Percentiles rank a stretch among this genome's conserved stretches.
These are phyloP conservation scores for Drosophila aldrichi DNA, from an alignment of 2,888 invertebrate species.

Conservation along the genomic window DNA sequence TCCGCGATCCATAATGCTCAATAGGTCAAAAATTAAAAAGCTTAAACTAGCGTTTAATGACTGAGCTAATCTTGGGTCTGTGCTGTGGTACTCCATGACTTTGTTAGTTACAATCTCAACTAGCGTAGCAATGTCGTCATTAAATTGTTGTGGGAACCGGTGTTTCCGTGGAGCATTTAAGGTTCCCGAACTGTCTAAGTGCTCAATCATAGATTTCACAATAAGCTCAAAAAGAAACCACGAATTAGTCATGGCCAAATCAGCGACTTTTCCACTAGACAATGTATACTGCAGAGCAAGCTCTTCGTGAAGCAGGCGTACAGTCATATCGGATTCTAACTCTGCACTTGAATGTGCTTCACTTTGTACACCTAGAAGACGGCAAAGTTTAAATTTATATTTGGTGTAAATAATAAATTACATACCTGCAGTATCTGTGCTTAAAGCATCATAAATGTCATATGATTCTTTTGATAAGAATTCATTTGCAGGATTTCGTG, in stretches of 20 bases:
- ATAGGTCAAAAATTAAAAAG: constrained; percentile 96
- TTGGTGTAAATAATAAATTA: not conserved
- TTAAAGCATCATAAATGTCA: constrained; percentile 27
- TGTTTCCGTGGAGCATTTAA: constrained; percentile 92
- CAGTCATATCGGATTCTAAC: constrained; percentile 74
- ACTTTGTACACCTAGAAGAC: constrained; percentile 41
- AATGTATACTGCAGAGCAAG: constrained; percentile 97
- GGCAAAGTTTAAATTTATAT: not conserved
- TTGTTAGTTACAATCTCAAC: constrained; percentile 93
- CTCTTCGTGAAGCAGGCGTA: constrained; percentile 95
- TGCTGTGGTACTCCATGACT: constrained; percentile 92
- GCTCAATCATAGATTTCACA: constrained; percentile 97
- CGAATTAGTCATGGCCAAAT: constrained; percentile 94
- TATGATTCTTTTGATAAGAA: constrained; percentile 30
- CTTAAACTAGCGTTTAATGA: constrained; percentile 94
- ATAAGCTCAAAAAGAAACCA: constrained; percentile 98
- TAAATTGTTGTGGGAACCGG: constrained; percentile 95
- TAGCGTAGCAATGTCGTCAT: constrained; percentile 94
- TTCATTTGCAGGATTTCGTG: constrained; percentile 34
- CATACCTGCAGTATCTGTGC: constrained; percentile 55
- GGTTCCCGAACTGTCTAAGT: constrained; percentile 90
- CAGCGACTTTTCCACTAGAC: constrained; percentile 93
- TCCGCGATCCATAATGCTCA: constrained; percentile 96
- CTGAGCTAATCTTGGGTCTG: constrained; percentile 90
- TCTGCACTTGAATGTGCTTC: constrained; percentile 2